Evolutionary conservation across 2,113 vertebrate species (phyloP).

Genomic region (Enhydra lutris): DNA sequence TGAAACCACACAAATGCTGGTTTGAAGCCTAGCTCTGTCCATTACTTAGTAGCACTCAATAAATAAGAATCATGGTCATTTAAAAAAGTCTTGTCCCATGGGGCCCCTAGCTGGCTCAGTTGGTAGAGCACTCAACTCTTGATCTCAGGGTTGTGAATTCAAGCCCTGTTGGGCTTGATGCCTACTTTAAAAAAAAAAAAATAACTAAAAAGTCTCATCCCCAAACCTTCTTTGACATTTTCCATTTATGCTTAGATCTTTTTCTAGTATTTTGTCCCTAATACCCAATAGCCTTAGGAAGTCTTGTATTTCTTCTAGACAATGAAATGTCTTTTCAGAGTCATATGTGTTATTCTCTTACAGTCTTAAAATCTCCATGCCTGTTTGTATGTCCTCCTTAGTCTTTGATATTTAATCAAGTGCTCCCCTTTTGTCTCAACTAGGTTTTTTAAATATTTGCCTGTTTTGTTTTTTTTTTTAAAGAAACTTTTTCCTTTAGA

Average conservation of each 20-base stretch:
- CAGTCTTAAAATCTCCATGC: not conserved
- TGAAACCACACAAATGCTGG: not conserved
- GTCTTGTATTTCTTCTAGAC: not conserved
- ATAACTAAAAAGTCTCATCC: not conserved
- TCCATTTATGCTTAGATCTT: not conserved
- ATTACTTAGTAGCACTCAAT: not conserved
- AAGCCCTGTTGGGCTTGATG: not conserved
- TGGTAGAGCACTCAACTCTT: not conserved
- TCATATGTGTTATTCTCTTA: not conserved
- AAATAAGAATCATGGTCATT: not conserved
- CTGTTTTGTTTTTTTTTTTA: not conserved
- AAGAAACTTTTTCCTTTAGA: not conserved
- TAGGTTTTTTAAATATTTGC: not conserved
- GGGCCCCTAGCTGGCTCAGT: not conserved
- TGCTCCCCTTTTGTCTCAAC: not conserved
- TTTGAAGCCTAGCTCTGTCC: not conserved
- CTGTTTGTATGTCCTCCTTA: not conserved
- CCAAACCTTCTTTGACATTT: not conserved
- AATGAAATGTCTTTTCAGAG: not conserved
- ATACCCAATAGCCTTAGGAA: not conserved
- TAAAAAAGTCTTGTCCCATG: not conserved
- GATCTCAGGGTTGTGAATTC: not conserved
- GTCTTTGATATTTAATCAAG: not conserved
- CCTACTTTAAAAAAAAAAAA: not conserved
- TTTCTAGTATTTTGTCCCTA: not conserved